These are phyloP conservation scores for Odontamblyopus lacepedii DNA, from an alignment of 2,797 vertebrate species.

Conservation along the genomic window DNA sequence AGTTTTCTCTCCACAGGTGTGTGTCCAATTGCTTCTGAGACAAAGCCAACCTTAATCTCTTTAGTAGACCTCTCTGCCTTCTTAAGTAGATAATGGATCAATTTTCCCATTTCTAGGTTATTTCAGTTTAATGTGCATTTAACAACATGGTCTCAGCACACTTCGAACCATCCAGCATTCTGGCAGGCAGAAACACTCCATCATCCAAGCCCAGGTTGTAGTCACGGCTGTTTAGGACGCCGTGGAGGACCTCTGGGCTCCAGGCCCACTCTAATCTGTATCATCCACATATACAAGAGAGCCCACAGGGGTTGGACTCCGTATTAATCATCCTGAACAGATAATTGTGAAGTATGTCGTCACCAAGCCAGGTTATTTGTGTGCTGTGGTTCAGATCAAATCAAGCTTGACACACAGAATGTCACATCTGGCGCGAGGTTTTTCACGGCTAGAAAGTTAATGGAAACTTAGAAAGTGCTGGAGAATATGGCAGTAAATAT, in stretches of 20 bases:
- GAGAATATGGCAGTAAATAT: conserved; percentile 44
- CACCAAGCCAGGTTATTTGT: conserved; percentile 66
- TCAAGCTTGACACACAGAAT: conserved; percentile 59
- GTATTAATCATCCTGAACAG: conserved; percentile 73
- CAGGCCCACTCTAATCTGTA: conserved; percentile 62
- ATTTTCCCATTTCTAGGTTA: conserved; percentile 70
- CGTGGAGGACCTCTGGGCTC: conserved; percentile 61
- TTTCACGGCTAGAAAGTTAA: conserved; percentile 60
- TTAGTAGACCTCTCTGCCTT: conserved; percentile 61
- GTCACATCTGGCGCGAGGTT: conserved; percentile 54
- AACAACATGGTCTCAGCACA: conserved; percentile 58
- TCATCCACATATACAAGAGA: conserved; percentile 57
- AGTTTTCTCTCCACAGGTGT: conserved; percentile 64
- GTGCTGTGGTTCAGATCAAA: conserved; percentile 63
- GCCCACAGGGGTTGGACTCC: conserved; percentile 58
- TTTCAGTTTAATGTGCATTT: conserved; percentile 68
- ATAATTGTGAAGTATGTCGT: conserved; percentile 71
- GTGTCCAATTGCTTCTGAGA: conserved; percentile 64
- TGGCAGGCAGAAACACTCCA: conserved; percentile 55
- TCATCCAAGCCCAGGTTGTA: conserved; percentile 66
- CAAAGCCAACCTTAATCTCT: conserved; percentile 63
- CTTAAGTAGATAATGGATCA: conserved; percentile 71
- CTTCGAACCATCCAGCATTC: conserved; percentile 49
- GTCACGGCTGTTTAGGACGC: conserved; percentile 63
- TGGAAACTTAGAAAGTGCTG: conserved; percentile 50